Base-by-base conservation (phyloP, 2,888 invertebrate genomes). In the Schrankia costaestrigalis region DNA sequence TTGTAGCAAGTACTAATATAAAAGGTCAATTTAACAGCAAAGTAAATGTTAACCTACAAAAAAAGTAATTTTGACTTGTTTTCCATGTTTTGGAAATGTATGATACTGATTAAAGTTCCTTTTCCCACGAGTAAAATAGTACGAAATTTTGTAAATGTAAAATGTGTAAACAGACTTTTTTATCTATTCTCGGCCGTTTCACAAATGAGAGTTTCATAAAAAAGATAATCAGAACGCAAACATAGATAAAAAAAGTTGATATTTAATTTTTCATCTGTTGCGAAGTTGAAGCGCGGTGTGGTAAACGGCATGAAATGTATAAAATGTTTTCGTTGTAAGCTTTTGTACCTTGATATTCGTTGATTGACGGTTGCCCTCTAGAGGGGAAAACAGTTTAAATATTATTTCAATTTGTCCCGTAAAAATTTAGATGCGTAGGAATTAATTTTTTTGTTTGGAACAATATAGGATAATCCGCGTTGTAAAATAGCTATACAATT, bases 331-430 rank as follows among this genome's bases (percentile, higher is more conserved):
- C 27, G 38, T 19, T 25, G 15, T 10, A 37, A 11, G 31, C 15
- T 45, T 48, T 42, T 15, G 30, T 36, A 34, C 42, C 34, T 43
- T 46, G 42, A 39, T 53, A 47, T 39, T 34, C 39, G 42, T 48
- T 53, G 46, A 46, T 35, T 39, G 42, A 27, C 46, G 17, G 13
- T 18, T 11, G 17, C 26, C n/a, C 38, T 41, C 36, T 21, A 25
- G 35, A 9, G 46, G 26, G 11, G 14, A 39, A 37, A 34, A 31
- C 26, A 30, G 33, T 19, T 24, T 22, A 24, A 12, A 14, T 25
- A 9, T 25, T 37, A 24, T 30, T 38, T 42, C 42, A 24, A 17
- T 11, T 21, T 27, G 26, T 35, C 21, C 19, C 22, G 21, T 24
- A 19, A 26, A 17, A 11, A n/a, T n/a, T n/a, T n/a, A n/a, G n/a